These are phyloP conservation scores for Zoroaster sp. DNA, from an alignment of 53 echinoderm and acorn worm species.

Conservation along the genomic window DNA sequence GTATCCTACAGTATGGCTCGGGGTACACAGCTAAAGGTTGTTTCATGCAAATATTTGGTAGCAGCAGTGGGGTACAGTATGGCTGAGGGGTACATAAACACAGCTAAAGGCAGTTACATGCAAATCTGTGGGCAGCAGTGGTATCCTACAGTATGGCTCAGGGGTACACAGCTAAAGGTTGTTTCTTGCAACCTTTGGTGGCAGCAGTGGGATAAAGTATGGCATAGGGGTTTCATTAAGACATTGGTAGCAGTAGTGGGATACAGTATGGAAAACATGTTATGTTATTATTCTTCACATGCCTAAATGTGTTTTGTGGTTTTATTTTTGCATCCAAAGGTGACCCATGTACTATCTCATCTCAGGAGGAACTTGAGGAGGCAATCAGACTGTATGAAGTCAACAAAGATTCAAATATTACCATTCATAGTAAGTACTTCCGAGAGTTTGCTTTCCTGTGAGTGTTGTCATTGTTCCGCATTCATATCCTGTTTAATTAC, in stretches of 20 bases:
- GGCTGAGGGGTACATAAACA: background rate
- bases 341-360: conserved; percentile 97
- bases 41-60: background rate
- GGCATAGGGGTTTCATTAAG: background rate
- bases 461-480: background rate
- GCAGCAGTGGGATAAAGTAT: background rate
- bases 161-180: background rate
- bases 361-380: conserved; percentile 92
- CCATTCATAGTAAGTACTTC: conserved; percentile 88
- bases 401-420: conserved; percentile 97
- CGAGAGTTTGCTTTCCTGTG: background rate
- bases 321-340: conserved; percentile 39
- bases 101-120: background rate
- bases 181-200: background rate
- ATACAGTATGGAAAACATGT: background rate
- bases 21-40: background rate
- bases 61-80: background rate
- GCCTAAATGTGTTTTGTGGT: background rate
- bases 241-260: too few relatives aligned
- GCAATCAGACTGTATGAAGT: conserved; percentile 93
- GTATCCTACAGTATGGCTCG: background rate
- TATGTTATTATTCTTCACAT: too few relatives aligned
- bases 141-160: background rate
- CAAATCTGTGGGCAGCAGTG: too few relatives aligned
- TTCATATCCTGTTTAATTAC: too few relatives aligned